These are phyloP conservation scores for Liodrosophila aerea DNA, from an alignment of 2,888 invertebrate species.

Conservation along the genomic window DNA sequence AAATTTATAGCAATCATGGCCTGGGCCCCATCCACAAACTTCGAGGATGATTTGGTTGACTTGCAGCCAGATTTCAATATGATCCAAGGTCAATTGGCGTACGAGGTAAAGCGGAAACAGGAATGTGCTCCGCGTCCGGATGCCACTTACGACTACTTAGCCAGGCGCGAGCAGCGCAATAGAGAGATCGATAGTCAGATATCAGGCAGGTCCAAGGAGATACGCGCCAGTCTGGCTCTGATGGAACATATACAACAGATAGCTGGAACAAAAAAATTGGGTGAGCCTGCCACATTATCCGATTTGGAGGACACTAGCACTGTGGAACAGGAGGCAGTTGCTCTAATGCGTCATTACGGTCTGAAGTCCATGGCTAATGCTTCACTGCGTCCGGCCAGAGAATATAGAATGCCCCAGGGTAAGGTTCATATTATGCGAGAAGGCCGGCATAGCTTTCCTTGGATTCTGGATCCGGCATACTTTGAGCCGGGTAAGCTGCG, in stretches of 20 bases:
- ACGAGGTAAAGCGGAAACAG: constrained; percentile 33
- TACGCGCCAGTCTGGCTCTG: constrained; percentile 48
- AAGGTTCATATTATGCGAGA: constrained; percentile 55
- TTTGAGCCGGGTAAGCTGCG: constrained; percentile 57
- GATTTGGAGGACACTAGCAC: constrained; percentile 75
- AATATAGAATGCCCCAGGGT: constrained; percentile 37
- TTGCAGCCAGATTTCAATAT: constrained; percentile 75
- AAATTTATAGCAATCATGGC: constrained; percentile 54
- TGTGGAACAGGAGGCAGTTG: constrained; percentile 72
- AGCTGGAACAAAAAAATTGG: constrained; percentile 70
- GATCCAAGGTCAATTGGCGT: constrained; percentile 68
- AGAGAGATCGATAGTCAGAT: constrained; percentile 13
- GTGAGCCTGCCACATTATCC: constrained; percentile 67
- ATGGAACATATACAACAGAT: constrained; percentile 76
- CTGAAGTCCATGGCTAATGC: constrained; percentile 57
- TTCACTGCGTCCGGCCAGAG: constrained; percentile 8
- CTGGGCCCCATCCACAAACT: constrained; percentile 71
- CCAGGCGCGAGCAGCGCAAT: constrained; percentile 27
- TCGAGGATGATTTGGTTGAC: constrained; percentile 78
- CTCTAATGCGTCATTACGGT: constrained; percentile 77
- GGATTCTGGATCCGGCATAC: constrained; percentile 66
- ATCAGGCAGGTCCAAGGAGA: constrained; percentile 30
- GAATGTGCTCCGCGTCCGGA: constrained; percentile 33
- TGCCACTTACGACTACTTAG: constrained; percentile 45
- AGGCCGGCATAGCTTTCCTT: constrained; percentile 60